These are phyloP conservation scores for Calyptomena viridis DNA, from an alignment of 2,113 vertebrate species.

Conservation along the genomic window DNA sequence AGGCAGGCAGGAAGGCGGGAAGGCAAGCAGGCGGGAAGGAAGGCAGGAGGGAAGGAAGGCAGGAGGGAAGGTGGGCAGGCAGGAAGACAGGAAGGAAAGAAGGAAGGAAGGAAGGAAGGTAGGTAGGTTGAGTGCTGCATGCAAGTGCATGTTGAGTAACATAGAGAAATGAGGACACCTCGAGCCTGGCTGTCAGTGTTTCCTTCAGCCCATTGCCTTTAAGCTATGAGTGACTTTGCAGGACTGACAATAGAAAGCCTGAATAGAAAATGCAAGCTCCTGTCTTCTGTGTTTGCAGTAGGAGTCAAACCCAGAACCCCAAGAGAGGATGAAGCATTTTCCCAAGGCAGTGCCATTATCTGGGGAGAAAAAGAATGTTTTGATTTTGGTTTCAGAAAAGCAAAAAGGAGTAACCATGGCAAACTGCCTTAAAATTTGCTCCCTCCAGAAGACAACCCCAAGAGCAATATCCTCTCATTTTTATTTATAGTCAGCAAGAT, in stretches of 20 bases:
- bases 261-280: background rate
- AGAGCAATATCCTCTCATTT: background rate
- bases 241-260: background rate
- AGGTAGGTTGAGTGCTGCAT: background rate
- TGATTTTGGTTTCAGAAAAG: background rate
- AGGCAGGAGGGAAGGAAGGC: accelerated
- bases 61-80: accelerated
- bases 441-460: background rate
- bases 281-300: background rate
- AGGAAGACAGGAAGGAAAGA: accelerated
- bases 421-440: background rate
- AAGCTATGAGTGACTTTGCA: background rate
- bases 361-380: background rate
- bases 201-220: background rate
- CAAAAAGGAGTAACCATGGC: background rate
- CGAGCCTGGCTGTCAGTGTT: background rate
- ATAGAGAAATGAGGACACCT: background rate
- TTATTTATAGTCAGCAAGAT: background rate
- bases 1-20: background rate
- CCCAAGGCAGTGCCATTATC: background rate
- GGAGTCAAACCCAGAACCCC: background rate
- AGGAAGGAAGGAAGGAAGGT: too few species aligned
- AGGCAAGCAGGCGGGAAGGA: too few species aligned
- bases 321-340: background rate
- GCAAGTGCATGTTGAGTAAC: background rate